phyloP scores from a whole-genome alignment of 1,140 invertebrate species.

The Epicauta chinensis region DNA sequence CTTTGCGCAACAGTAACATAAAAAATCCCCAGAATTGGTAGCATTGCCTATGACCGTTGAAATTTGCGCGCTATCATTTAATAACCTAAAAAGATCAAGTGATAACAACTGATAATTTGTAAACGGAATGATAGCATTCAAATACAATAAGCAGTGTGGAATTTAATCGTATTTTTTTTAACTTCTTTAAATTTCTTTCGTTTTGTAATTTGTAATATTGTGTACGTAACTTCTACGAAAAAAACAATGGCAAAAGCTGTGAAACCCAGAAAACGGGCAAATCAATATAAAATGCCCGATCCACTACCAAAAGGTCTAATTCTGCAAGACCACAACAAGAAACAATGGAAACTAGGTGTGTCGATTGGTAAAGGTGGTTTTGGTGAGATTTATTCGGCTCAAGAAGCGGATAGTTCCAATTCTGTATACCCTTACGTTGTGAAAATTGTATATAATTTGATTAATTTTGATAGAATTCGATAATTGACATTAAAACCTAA shows the following conservation, averaged over 20 bases:
- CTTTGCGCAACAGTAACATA: too few relatives aligned
- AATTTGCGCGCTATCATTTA: too few relatives aligned
- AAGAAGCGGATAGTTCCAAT: constrained; percentile 48
- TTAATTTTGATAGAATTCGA: background rate
- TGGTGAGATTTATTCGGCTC: constrained; percentile 83
- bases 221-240: too few relatives aligned
- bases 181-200: too few relatives aligned
- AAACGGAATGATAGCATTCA: constrained; percentile 8
- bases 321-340: constrained; percentile 65
- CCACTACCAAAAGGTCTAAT: constrained; percentile 69
- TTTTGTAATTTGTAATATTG: too few relatives aligned
- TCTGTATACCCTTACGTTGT: constrained; percentile 61
- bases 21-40: too few relatives aligned
- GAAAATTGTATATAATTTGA: constrained; percentile 64
- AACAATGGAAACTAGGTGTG: constrained; percentile 78
- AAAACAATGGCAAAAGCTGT: constrained; percentile 14
- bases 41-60: too few relatives aligned
- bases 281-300: constrained; percentile 67
- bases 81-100: background rate
- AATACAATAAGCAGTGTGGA: too few relatives aligned
- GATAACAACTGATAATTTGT: constrained; percentile 7
- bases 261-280: constrained; percentile 35
- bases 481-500: constrained; percentile 15
- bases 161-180: too few relatives aligned
- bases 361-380: constrained; percentile 91